phyloP scores from a whole-genome alignment of 2,113 vertebrate species.

The Empidonax traillii region DNA sequence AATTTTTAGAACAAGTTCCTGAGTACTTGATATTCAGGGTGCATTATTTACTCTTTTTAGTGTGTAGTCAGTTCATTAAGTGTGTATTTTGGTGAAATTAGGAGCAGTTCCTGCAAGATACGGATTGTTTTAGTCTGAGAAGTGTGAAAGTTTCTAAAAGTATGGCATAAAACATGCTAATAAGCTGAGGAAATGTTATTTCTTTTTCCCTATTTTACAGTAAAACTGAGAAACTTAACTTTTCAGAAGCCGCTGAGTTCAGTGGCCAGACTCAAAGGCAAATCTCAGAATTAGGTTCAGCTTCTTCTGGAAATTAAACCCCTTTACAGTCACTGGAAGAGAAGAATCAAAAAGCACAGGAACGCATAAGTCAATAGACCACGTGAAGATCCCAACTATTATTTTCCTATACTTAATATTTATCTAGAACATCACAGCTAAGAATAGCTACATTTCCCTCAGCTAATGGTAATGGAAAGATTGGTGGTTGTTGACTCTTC shows the following conservation, averaged over 20 bases:
- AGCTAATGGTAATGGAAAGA: not conserved
- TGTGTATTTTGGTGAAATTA: not conserved
- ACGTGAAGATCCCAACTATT: not conserved
- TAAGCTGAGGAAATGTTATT: not conserved
- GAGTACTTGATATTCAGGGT: not conserved
- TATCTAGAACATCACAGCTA: not conserved
- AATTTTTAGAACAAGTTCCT: not conserved
- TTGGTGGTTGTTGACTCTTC: not conserved
- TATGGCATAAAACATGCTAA: not conserved
- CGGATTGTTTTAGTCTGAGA: accelerated
- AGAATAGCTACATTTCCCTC: not conserved
- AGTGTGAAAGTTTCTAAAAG: not conserved
- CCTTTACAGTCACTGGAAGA: not conserved
- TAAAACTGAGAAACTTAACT: not conserved
- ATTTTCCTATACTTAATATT: not conserved
- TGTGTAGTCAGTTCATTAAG: not conserved
- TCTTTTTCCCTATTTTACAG: not conserved
- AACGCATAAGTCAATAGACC: not conserved
- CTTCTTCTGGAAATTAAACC: not conserved
- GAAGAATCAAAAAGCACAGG: not conserved
- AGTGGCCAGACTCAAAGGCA: not conserved
- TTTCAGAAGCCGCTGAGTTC: not conserved
- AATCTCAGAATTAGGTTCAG: not conserved
- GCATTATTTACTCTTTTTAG: not conserved
- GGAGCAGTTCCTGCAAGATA: not conserved